Base-by-base conservation (phyloP, 2,888 invertebrate species). In the Julus scanicus region DNA sequence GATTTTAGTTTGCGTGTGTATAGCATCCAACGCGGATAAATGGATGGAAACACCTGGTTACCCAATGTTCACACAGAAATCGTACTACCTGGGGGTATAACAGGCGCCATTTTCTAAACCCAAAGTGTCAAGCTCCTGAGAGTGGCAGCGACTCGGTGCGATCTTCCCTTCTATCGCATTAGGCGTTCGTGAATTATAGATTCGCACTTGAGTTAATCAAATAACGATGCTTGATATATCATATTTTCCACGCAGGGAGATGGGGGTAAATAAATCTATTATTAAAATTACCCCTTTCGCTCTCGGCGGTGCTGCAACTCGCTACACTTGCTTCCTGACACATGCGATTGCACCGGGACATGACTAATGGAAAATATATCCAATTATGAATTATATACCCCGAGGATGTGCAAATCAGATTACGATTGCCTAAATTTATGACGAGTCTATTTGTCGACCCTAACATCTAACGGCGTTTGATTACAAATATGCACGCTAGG, bases 171-270 rank as follows among this genome's bases (percentile, higher is more conserved):
- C 71, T 29, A 29, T 71, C 71, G 71, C 71, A 71, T 20, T 9
- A 71, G 71, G 71, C 71, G 71, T 71, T 71, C 71, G 13, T 71
- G 71, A 71, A 71, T 71, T 71, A 71, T 71, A 71, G 71, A 71
- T 71, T 71, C 71, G 71, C 71, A 71, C 71, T 71, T 71, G 71
- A 71, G 71, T 71, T 71, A 71, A 71, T 71, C 71, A 71, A 71
- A 71, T 71, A 71, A 29, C 71, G 71, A 71, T 29, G 71, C 29
- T 71, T 71, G 71, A 71, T 71, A 71, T 29, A 71, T 29, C 71
- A 71, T 71, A 71, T 71, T 71, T 71, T 20, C 9, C 71, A 71
- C 71, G 20, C 29, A 29, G 71, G 71, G 71, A 71, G 71, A 71
- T 29, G 71, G 20, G 49, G 71, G 29, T 71, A 71, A 71, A 71